Percentiles rank a stretch among this genome's conserved stretches.
These are phyloP conservation scores for Conger conger DNA, from an alignment of 2,113 vertebrate genomes.

Conservation along the genomic window DNA sequence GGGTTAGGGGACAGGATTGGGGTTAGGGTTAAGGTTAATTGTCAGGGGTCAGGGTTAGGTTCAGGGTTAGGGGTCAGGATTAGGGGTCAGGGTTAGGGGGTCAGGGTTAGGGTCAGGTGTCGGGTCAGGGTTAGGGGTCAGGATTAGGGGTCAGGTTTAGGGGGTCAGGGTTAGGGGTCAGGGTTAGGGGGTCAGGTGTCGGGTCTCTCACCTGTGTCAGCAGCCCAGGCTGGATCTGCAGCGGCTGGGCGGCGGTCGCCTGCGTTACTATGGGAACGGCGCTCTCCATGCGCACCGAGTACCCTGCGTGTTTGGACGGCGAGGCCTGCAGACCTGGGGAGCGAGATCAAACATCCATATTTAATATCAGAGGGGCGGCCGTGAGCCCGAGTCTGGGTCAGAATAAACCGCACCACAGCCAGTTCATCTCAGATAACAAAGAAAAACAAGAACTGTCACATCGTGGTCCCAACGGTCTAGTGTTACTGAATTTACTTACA, in stretches of 20 bases:
- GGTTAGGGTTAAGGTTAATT: too few relatives aligned
- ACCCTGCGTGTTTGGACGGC: slow-evolving; percentile 94
- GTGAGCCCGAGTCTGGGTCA: too few relatives aligned
- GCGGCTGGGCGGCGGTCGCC: slow-evolving; percentile 89
- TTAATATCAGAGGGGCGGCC: not conserved
- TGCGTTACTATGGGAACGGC: slow-evolving; percentile 98
- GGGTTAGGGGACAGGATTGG: too few relatives aligned
- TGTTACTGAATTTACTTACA: not conserved
- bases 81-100: too few relatives aligned
- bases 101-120: too few relatives aligned
- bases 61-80: too few relatives aligned
- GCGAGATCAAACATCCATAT: slow-evolving; percentile 12
- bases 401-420: not conserved
- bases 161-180: too few relatives aligned
- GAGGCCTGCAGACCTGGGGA: slow-evolving; percentile 89
- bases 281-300: slow-evolving; percentile 97
- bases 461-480: not conserved
- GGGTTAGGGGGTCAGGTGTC: too few relatives aligned
- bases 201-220: slow-evolving; percentile 86
- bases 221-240: slow-evolving; percentile 95
- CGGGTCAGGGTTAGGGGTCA: slow-evolving; percentile 32
- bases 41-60: too few relatives aligned
- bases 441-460: not conserved
- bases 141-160: not conserved
- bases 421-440: not conserved